Evolutionary conservation across 2,797 vertebrate species (phyloP).

Genomic region (Atherinosoma microstoma): DNA sequence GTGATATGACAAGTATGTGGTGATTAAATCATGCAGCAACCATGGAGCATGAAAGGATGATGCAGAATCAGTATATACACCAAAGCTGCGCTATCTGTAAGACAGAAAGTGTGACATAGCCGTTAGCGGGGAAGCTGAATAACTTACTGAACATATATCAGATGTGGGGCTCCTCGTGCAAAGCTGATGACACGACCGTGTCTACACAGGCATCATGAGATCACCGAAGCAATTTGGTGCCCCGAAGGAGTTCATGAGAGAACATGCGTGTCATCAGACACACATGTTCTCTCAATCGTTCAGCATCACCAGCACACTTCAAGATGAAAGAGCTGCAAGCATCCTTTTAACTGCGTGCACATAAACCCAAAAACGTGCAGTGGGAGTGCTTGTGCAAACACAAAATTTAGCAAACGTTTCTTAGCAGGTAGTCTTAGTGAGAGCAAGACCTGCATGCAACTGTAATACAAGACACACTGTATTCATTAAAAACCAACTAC

Average conservation of each 20-base stretch:
- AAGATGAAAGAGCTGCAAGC: slow-evolving; percentile 38
- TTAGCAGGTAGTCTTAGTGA: neutral
- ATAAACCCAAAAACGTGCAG: neutral
- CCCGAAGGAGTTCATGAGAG: slow-evolving; percentile 32
- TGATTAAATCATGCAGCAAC: slow-evolving; percentile 22
- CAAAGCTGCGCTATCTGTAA: neutral
- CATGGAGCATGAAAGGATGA: neutral
- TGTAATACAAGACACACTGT: slow-evolving; percentile 2
- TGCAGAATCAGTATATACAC: no score
- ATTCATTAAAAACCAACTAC: neutral
- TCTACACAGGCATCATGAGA: slow-evolving; percentile 31
- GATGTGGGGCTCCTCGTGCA: neutral
- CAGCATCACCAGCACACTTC: slow-evolving; percentile 24
- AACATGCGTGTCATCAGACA: no score
- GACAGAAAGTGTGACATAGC: neutral
- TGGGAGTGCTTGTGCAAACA: neutral
- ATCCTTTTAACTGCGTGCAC: neutral
- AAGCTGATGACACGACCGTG: slow-evolving; percentile 5
- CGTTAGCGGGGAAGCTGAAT: neutral
- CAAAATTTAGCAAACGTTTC: neutral
- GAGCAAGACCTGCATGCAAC: slow-evolving; percentile 2
- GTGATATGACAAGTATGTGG: neutral
- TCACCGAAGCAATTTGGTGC: slow-evolving; percentile 27
- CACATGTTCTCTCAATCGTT: slow-evolving; percentile 49
- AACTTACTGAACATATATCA: slow-evolving; percentile 8